phyloP scores from a whole-genome alignment of 2,113 vertebrate species.

The Zosterops pallidus region DNA sequence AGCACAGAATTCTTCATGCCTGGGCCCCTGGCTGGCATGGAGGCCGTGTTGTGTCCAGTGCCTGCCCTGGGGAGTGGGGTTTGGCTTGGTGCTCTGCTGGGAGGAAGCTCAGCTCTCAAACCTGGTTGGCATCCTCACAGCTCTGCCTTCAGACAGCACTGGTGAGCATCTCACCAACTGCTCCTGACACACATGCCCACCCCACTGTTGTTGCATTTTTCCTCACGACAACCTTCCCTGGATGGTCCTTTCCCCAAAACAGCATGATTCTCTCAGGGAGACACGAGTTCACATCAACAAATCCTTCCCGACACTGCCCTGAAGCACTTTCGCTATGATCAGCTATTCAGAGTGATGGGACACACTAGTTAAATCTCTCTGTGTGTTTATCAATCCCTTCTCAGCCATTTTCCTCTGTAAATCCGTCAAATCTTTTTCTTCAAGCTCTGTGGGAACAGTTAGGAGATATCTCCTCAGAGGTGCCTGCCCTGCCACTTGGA shows the following conservation, averaged over 20 bases:
- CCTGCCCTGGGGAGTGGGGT: fast-evolving
- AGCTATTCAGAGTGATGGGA: slow-evolving; percentile 68
- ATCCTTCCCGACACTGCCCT: slow-evolving; percentile 65
- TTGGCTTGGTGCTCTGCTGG: fast-evolving
- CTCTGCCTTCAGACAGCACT: background rate
- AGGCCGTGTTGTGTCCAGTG: background rate
- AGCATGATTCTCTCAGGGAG: slow-evolving; percentile 60
- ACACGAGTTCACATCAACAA: slow-evolving; percentile 61
- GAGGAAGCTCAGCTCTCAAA: background rate
- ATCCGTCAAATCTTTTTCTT: slow-evolving; percentile 62
- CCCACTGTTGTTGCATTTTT: background rate
- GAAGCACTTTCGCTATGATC: slow-evolving; percentile 58
- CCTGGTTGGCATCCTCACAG: background rate
- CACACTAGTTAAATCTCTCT: slow-evolving; percentile 68
- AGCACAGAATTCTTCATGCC: background rate
- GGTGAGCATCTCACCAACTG: background rate
- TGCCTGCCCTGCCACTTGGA: slow-evolving; percentile 56
- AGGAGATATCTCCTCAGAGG: slow-evolving; percentile 59
- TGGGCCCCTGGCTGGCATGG: background rate
- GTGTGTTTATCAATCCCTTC: slow-evolving; percentile 69
- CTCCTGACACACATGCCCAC: background rate
- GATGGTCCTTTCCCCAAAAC: slow-evolving; percentile 28
- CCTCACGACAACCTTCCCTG: slow-evolving; percentile 16
- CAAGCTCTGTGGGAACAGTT: slow-evolving; percentile 47
- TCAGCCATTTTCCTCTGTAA: slow-evolving; percentile 57